A percentile compares a stretch with the other conserved stretches of the same genome.
Conservation (phyloP, 2,113 vertebrate species). For the Steatornis caripensis region DNA sequence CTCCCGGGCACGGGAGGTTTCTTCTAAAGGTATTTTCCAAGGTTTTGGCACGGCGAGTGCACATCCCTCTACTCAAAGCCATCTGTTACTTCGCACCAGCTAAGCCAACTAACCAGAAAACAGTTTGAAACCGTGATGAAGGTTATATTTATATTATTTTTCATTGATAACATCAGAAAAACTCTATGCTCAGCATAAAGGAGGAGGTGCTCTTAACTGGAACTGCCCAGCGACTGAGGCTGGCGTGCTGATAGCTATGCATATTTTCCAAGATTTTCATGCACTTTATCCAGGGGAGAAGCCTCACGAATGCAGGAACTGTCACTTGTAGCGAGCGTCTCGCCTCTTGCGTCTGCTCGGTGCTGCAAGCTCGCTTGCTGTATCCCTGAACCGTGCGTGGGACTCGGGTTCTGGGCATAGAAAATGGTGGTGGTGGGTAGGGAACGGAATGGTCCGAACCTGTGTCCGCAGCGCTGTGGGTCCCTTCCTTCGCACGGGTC, state of each 20-base stretch:
- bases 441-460: fast-evolving
- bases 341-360: background rate
- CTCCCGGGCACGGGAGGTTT: background rate
- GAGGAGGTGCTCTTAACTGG: constrained; percentile 6
- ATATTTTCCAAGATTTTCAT: constrained; percentile 29
- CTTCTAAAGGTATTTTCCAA: background rate
- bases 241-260: background rate
- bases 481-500: background rate
- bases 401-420: background rate
- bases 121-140: background rate
- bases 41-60: background rate
- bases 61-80: background rate
- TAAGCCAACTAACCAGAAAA: background rate
- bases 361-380: background rate
- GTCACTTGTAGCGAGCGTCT: background rate
- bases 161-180: background rate
- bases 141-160: background rate
- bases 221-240: background rate
- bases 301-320: background rate
- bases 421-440: background rate
- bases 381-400: fast-evolving
- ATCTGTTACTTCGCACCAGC: background rate
- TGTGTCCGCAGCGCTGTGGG: background rate
- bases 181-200: background rate
- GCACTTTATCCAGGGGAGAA: constrained; percentile 52